Percentiles rank a stretch among this genome's conserved stretches.
phyloP scores from a whole-genome alignment of 2,888 invertebrate species.

The Epistrophe eligans region DNA sequence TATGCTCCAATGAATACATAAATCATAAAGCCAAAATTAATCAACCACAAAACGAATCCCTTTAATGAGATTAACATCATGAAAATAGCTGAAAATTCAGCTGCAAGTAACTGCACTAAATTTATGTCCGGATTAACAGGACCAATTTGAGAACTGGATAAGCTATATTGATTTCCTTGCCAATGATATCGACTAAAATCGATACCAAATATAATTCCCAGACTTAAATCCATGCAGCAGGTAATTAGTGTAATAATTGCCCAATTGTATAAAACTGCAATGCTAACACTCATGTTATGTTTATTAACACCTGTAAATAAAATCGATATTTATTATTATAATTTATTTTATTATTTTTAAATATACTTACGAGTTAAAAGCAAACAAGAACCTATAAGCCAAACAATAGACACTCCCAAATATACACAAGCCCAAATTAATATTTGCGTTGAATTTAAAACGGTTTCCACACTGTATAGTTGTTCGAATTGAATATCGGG shows the following conservation, averaged over 20 bases:
- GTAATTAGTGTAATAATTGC: slow-evolving; percentile 79
- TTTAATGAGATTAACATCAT: slow-evolving; percentile 83
- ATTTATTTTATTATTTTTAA: not conserved
- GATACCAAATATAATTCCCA: slow-evolving; percentile 82
- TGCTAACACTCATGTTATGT: slow-evolving; percentile 77
- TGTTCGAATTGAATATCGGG: slow-evolving; percentile 76
- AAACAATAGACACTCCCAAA: slow-evolving; percentile 80
- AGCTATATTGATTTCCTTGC: slow-evolving; percentile 77
- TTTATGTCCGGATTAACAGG: slow-evolving; percentile 67
- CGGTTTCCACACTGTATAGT: slow-evolving; percentile 76
- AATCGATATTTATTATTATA: not conserved
- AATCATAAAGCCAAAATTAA: slow-evolving; percentile 81
- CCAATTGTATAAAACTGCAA: slow-evolving; percentile 80
- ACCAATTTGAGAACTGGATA: slow-evolving; percentile 77
- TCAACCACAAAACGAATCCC: slow-evolving; percentile 84
- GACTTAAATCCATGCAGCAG: slow-evolving; percentile 81
- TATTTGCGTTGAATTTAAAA: slow-evolving; percentile 79
- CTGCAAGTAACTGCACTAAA: slow-evolving; percentile 79
- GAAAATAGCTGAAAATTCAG: slow-evolving; percentile 80
- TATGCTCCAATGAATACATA: slow-evolving; percentile 78
- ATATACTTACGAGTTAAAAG: slow-evolving; percentile 80
- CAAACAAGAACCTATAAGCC: slow-evolving; percentile 81
- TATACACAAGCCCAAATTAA: slow-evolving; percentile 82
- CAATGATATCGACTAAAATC: slow-evolving; percentile 80
- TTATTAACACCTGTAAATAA: slow-evolving; percentile 79